Base-by-base conservation (phyloP, 1,140 invertebrate genomes). In the Reticulitermes speratus region DNA sequence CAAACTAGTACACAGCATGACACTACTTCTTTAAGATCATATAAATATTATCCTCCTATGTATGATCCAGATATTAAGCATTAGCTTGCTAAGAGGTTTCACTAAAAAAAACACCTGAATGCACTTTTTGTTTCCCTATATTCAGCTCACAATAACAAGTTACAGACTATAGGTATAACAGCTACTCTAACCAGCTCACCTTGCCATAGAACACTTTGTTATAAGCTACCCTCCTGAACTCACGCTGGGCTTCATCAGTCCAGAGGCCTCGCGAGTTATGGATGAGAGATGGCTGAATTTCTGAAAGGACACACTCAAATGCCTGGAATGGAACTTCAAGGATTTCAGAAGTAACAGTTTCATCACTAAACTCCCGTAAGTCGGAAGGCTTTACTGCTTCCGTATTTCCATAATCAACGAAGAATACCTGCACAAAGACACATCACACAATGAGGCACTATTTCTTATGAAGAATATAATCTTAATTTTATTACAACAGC, bases 391-490 rank as follows among this genome's bases (percentile, higher is more conserved):
- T 85, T 1, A 93, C 89, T 32, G 91, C 89, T 3, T 91, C 91
- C 8, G 88, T 91, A 87, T 94, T 94, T n/a, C 97, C 97, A 90
- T 93, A 95, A 90, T 98, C 97, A 38, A 98, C 93, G 89, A 95
- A 97, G 83, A 94, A 92, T 9, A 98, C 93, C 92, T 87, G 25
- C 75, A 55, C 19, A 55, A 16, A 55, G 14, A 55, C 1, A 55
- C 19, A 55, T 48, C 69, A 83, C 59, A 32, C 21, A 32, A 81
- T 59, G 84, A 87, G 86, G 85, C 59, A 89, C 87, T 16, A 12
- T 1, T 48, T 48, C 9, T 48, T 48, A 48, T 16, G 2, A 12
- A 11, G 16, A 48, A 16, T 16, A 12, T 9, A 16, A 48, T 48
- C 16, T 48, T 48, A 48, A 48, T 11, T 48, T 48, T 48, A 16